phyloP scores from a whole-genome alignment of 1,140 invertebrate genomes.

The Drosophila sp. region DNA sequence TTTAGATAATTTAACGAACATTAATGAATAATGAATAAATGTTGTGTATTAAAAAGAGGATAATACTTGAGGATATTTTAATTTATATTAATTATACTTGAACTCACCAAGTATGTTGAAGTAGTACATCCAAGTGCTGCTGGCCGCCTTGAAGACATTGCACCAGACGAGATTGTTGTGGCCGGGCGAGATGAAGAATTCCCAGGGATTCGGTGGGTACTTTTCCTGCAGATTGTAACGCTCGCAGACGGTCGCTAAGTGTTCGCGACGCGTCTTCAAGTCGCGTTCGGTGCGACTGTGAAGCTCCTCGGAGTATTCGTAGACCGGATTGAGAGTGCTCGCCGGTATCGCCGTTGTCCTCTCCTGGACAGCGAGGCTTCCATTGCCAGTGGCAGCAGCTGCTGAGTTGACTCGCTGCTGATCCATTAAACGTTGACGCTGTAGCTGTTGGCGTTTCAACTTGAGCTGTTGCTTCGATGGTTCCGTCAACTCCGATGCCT shows the following conservation, averaged over 20 bases:
- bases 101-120: constrained; percentile 89
- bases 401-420: constrained; percentile 34
- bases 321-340: constrained; percentile 80
- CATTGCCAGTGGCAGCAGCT: background rate
- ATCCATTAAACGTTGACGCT: constrained; percentile 50
- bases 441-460: constrained; percentile 60
- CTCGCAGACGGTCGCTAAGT: constrained; percentile 66
- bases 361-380: constrained; percentile 4
- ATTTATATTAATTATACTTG: background rate
- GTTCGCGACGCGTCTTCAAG: constrained; percentile 56
- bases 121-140: constrained; percentile 92
- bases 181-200: constrained; percentile 90
- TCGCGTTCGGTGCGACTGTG: constrained; percentile 78
- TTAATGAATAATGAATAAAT: too few species aligned
- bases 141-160: constrained; percentile 92
- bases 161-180: constrained; percentile 91
- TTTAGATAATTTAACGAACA: too few species aligned
- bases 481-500: constrained; percentile 39
- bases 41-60: too few species aligned
- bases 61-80: background rate
- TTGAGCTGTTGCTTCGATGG: constrained; percentile 65
- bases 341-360: constrained; percentile 7
- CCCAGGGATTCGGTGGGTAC: constrained; percentile 88
- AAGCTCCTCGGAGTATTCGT: constrained; percentile 83
- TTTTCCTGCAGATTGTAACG: constrained; percentile 70